Conservation (phyloP, 2,888 invertebrate genomes). For the Colletes collaris region DNA sequence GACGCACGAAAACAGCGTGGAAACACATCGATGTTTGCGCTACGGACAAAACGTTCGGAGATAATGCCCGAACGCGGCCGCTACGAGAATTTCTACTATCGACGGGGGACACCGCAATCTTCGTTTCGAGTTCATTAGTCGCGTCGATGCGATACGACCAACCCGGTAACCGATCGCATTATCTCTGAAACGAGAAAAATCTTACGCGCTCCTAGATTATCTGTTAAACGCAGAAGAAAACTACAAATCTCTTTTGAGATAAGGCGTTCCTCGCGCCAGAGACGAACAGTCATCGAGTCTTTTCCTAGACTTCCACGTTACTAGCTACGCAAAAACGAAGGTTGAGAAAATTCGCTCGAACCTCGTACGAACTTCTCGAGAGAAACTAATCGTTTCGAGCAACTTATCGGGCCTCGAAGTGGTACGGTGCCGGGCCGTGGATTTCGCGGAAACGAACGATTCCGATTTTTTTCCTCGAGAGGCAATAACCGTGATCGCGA, state of each 20-base stretch:
- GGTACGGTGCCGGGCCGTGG: conserved; percentile 1
- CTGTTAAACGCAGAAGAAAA: no score
- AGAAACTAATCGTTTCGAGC: conserved; percentile 28
- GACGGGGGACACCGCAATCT: not conserved
- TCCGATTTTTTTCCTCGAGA: conserved; percentile 37
- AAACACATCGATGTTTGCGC: not conserved
- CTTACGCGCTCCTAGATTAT: no score
- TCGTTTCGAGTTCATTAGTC: not conserved
- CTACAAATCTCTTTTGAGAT: no score
- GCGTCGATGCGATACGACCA: no score
- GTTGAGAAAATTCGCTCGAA: no score
- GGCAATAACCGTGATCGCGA: conserved; percentile 54
- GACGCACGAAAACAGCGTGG: conserved; percentile 22
- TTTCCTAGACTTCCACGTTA: no score
- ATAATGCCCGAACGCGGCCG: not conserved
- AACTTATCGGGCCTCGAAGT: conserved; percentile 33
- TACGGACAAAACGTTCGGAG: not conserved
- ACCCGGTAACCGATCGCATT: not conserved
- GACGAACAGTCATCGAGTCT: no score
- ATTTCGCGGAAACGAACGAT: conserved; percentile 45
- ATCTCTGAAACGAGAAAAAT: no score
- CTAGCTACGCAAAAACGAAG: no score
- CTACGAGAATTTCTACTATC: not conserved
- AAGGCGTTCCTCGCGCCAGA: no score
- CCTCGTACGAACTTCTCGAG: no score